Conservation (phyloP, 1,140 invertebrate genomes). For the Goniozus legneri region DNA sequence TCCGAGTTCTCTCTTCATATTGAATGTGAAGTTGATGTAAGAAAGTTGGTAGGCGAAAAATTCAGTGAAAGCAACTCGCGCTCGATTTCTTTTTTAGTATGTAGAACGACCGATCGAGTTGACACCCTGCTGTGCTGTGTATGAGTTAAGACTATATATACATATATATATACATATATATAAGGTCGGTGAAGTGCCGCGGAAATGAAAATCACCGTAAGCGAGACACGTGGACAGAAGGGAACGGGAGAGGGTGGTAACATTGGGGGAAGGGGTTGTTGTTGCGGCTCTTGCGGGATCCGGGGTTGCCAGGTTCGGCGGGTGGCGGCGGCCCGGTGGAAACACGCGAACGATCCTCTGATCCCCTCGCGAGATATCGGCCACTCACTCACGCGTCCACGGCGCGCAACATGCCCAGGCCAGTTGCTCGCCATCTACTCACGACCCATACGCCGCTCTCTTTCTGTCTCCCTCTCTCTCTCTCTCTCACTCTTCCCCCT, state of each 20-base stretch:
- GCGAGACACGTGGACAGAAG: conserved; percentile 48
- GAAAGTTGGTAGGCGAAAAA: no score
- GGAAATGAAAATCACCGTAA: conserved; percentile 53
- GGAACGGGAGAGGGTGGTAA: conserved; percentile 15
- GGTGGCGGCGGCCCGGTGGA: conserved; percentile 37
- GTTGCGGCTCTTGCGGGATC: no score
- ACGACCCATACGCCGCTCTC: conserved; percentile 21
- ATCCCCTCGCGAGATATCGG: conserved; percentile 53
- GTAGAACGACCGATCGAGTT: no score
- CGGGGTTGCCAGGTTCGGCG: conserved; percentile 32
- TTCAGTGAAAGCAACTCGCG: no score
- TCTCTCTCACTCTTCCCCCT: conserved; percentile 4
- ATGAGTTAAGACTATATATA: background rate
- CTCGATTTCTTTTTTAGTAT: no score
- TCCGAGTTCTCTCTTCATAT: no score
- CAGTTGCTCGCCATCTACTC: conserved; percentile 11
- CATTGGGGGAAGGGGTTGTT: conserved; percentile 28
- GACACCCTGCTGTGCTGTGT: background rate
- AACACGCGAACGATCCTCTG: conserved; percentile 52
- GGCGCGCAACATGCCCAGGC: conserved; percentile 37
- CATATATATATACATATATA: no score
- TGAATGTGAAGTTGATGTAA: no score
- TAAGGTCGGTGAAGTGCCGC: conserved; percentile 38
- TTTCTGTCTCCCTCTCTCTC: conserved; percentile 3
- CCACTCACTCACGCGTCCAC: conserved; percentile 50